Conservation (phyloP, 1,140 invertebrate genomes). For the Grapholita molesta region DNA sequence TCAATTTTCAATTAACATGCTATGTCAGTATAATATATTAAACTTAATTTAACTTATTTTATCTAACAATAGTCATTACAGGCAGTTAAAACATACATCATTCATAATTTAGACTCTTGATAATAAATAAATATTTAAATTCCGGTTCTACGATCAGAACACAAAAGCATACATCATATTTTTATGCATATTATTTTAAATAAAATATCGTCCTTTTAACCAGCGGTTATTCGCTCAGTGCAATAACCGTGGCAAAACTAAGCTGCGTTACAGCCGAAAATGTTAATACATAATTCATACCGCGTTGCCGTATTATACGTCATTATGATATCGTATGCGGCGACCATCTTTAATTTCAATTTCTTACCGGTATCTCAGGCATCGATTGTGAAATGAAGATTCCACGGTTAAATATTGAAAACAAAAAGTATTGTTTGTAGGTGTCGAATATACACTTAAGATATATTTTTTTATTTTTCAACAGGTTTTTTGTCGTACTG, state of each 20-base stretch:
- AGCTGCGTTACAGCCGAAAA: constrained; percentile 21
- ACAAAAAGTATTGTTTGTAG: neutral
- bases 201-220: neutral
- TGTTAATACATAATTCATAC: constrained; percentile 45
- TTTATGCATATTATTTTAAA: neutral
- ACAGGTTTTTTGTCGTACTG: no score
- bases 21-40: no score
- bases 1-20: no score
- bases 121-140: no score
- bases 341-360: constrained; percentile 41
- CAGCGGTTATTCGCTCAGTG: neutral
- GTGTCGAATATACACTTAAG: neutral
- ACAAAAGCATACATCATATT: no score
- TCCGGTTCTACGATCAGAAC: no score
- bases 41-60: no score
- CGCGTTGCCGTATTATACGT: constrained; percentile 42
- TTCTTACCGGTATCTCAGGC: constrained; percentile 6
- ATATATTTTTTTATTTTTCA: neutral
- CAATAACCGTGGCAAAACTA: neutral
- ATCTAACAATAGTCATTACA: no score
- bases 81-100: no score
- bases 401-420: neutral
- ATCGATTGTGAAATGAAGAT: constrained; percentile 18
- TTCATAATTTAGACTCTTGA: no score
- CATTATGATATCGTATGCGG: constrained; percentile 45